phyloP scores from a whole-genome alignment of 2,113 vertebrate species.

The Paratilapia polleni region DNA sequence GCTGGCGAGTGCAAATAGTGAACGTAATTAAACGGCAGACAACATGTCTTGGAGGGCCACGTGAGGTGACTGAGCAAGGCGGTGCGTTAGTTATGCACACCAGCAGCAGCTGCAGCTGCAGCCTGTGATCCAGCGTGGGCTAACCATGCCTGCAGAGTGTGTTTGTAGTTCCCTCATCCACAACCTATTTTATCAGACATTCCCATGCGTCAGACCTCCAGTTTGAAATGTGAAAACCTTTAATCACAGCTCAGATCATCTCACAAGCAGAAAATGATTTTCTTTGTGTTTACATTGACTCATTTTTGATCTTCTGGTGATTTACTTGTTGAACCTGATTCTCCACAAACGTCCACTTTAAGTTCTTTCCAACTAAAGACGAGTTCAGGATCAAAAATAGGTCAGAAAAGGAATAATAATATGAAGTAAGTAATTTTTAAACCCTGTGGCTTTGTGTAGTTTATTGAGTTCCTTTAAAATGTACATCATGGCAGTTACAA shows the following conservation, averaged over 20 bases:
- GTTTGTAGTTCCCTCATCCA: not conserved
- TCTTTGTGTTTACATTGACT: not conserved
- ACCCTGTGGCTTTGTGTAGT: not conserved
- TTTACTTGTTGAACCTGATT: not conserved
- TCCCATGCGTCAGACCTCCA: not conserved
- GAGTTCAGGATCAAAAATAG: not conserved
- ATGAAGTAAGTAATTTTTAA: not conserved
- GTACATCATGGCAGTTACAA: not conserved
- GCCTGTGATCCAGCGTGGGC: not conserved
- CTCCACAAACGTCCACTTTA: not conserved
- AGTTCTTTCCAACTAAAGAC: not conserved
- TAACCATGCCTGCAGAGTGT: conserved; percentile 11
- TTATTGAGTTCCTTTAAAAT: not conserved
- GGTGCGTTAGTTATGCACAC: not conserved
- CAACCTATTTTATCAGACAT: not conserved
- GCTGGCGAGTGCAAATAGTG: conserved; percentile 38
- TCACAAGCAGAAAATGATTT: not conserved
- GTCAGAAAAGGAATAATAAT: not conserved
- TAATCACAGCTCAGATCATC: not conserved
- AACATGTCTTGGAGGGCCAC: conserved; percentile 17
- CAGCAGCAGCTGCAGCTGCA: not conserved
- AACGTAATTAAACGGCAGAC: conserved; percentile 5
- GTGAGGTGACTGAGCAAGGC: conserved; percentile 31
- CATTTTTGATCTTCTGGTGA: not conserved
- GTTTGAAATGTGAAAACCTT: not conserved